Evolutionary conservation across 1,140 invertebrate genomes (phyloP), one percentile per base, ranked within the genome.

Genomic region (Drosophila suzukii): DNA sequence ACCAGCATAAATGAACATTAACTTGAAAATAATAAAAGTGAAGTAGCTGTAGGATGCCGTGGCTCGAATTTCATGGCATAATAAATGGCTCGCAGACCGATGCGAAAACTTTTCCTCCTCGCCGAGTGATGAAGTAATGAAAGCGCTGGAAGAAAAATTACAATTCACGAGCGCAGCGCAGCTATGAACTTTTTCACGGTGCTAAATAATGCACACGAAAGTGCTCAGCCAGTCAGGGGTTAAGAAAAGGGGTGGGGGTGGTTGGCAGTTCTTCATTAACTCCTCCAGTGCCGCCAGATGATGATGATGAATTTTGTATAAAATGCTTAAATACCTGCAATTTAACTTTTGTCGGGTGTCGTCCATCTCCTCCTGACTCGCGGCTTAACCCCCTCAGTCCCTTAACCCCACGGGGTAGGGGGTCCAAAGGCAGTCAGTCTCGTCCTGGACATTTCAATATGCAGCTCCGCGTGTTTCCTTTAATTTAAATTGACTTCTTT

Each of bases 301-400:
- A 88, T 86, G 83, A 86, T 86, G 83, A 88, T 89, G 83, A 88
- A 88, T 88, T 88, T 88, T 83, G 81, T 83, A 88, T 90, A 90
- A 90, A 90, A 90, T 83, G 67, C 86, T 90, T 90, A 91, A 90
- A 90, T 90, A 90, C 88, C 82, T 78, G 88, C 86, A 91, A 90
- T 90, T 91, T 91, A 90, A 90, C 88, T 90, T 90, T 86, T 76
- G 83, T 60, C 75, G 60, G 38, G 63, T 59, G 50, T 60, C 74
- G 74, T 77, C 63, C 73, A 61, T 56, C 62, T 60, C 20, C 32
- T 39, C 43, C n/a, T 27, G 20, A 41, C 3, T 15, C 30, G 43
- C 2, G 7, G 13, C 47, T 30, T 36, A 56, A 6, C 15, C 17
- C 15, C 20, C 41, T 27, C 20, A 1, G 4, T 24, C 20, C 30